Evolutionary conservation across 2,113 vertebrate species (phyloP).

Genomic region (Notarius lentiginosus): DNA sequence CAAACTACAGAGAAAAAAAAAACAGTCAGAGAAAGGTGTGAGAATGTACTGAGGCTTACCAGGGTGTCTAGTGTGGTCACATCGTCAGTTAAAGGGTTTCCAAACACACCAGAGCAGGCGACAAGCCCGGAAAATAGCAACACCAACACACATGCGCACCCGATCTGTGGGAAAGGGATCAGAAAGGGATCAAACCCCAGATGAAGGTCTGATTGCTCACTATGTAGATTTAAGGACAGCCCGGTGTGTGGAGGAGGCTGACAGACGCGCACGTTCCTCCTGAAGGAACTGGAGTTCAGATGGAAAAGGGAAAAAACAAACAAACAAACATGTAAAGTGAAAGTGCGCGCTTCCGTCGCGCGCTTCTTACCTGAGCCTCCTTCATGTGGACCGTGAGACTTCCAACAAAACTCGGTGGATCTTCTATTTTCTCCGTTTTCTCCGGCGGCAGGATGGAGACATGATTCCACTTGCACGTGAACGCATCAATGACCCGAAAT

Average conservation of each 20-base stretch:
- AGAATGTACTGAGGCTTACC: slow-evolving; percentile 41
- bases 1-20: not conserved
- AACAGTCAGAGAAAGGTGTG: not conserved
- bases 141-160: slow-evolving; percentile 56
- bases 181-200: not conserved
- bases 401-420: slow-evolving; percentile 18
- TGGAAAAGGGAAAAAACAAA: too few relatives aligned
- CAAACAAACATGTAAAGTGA: not conserved
- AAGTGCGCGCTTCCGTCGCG: not conserved
- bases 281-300: not conserved
- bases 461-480: slow-evolving; percentile 47
- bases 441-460: slow-evolving; percentile 40
- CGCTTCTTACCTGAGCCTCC: slow-evolving; percentile 48
- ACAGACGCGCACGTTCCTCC: not conserved
- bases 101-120: slow-evolving; percentile 51
- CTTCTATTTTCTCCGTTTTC: slow-evolving; percentile 37
- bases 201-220: not conserved
- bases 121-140: slow-evolving; percentile 55
- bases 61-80: slow-evolving; percentile 53
- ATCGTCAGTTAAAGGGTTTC: slow-evolving; percentile 59
- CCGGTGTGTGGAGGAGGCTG: not conserved
- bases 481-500: slow-evolving; percentile 13
- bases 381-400: slow-evolving; percentile 56
- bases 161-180: slow-evolving; percentile 45
- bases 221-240: not conserved